Conservation (phyloP, 2,797 vertebrate genomes). For the Propithecus perrieri region DNA sequence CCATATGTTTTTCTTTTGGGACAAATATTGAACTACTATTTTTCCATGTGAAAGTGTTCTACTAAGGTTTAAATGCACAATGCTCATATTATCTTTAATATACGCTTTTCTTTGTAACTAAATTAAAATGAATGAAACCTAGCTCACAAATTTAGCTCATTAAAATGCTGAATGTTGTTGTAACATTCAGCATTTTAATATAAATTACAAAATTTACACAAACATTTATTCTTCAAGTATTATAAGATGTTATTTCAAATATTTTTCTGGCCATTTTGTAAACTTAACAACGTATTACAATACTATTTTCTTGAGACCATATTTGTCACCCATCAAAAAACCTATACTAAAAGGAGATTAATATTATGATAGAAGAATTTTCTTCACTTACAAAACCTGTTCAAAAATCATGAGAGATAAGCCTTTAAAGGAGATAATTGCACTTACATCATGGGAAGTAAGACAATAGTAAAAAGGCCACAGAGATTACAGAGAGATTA, state of each 20-base stretch:
- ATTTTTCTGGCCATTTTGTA: neutral
- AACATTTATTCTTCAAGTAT: neutral
- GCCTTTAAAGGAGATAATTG: neutral
- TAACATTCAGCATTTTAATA: neutral
- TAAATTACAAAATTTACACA: neutral
- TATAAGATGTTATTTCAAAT: neutral
- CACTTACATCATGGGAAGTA: neutral
- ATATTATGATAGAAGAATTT: neutral
- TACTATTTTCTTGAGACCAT: neutral
- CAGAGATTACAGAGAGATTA: neutral
- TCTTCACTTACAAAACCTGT: neutral
- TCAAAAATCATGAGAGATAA: neutral
- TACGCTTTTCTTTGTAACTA: neutral
- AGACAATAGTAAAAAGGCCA: neutral
- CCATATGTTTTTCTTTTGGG: neutral
- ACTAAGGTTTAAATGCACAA: neutral
- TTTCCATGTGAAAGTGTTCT: neutral
- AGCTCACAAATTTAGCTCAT: neutral
- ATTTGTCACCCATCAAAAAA: neutral
- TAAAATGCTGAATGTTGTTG: too few relatives aligned
- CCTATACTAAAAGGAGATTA: neutral
- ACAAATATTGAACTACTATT: neutral
- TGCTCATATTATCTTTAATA: neutral
- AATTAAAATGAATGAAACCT: neutral
- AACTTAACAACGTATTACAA: neutral